Evolutionary conservation across 2,888 invertebrate genomes (phyloP).

Genomic region (Allacma fusca): DNA sequence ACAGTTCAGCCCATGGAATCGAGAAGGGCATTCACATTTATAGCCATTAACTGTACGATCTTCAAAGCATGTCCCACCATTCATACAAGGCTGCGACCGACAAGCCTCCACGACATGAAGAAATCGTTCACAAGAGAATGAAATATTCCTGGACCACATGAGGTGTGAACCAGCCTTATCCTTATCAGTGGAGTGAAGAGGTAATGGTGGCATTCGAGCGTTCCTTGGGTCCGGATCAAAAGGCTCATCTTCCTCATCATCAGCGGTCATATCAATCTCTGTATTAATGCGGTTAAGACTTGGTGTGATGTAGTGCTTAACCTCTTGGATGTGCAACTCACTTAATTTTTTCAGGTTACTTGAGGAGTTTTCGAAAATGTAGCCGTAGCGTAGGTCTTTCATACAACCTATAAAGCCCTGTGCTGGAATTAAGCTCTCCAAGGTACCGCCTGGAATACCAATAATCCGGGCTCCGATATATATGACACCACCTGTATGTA

Average conservation of each 20-base stretch:
- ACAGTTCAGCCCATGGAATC: constrained; percentile 80
- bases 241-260: constrained; percentile 53
- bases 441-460: constrained; percentile 54
- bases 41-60: constrained; percentile 69
- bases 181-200: constrained; percentile 57
- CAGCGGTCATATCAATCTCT: constrained; percentile 45
- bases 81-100: constrained; percentile 82
- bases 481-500: constrained; percentile 59
- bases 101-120: constrained; percentile 67
- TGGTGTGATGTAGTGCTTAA: constrained; percentile 61
- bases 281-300: constrained; percentile 54
- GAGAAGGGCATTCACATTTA: constrained; percentile 79
- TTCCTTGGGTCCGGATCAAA: constrained; percentile 48
- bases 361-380: constrained; percentile 66
- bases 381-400: constrained; percentile 82
- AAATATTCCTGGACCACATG: constrained; percentile 59
- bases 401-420: constrained; percentile 91
- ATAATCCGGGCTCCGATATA: constrained; percentile 60
- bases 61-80: constrained; percentile 74
- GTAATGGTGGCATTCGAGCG: constrained; percentile 58
- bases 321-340: constrained; percentile 60
- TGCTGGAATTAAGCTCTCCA: constrained; percentile 60
- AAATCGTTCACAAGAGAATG: constrained; percentile 59
- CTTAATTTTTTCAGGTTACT: constrained; percentile 46
- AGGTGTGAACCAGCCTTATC: constrained; percentile 56